These are phyloP conservation scores for Ranitomeya imitator DNA, from an alignment of 2,113 vertebrate genomes.

Conservation along the genomic window DNA sequence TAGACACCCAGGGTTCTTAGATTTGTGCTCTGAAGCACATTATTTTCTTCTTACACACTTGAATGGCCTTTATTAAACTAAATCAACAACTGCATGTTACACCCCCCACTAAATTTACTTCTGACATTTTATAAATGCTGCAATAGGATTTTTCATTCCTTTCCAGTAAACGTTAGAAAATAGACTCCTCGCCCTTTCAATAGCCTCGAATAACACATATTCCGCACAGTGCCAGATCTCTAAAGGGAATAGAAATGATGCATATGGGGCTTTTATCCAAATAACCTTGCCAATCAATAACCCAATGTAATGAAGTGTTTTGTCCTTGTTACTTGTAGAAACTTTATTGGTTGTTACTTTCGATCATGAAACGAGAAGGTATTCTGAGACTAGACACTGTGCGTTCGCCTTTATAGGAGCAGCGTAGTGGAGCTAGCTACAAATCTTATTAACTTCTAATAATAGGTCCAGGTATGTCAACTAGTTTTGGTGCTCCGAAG, in stretches of 20 bases:
- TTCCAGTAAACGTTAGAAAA: conserved; percentile 18
- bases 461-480: conserved; percentile 17
- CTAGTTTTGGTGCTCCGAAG: conserved; percentile 5
- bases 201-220: background rate
- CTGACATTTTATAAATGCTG: background rate
- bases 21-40: conserved; percentile 35
- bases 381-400: background rate
- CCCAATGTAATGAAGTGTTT: conserved; percentile 11
- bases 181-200: conserved; percentile 5
- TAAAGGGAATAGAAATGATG: conserved; percentile 22
- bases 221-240: conserved; percentile 4
- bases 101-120: background rate
- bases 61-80: conserved; percentile 13
- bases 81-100: background rate
- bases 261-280: conserved; percentile 8
- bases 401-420: background rate
- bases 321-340: conserved; percentile 15
- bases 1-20: conserved; percentile 13
- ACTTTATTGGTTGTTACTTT: conserved; percentile 7
- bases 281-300: conserved; percentile 19
- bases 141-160: background rate
- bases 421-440: background rate
- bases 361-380: background rate
- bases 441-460: conserved; percentile 19
- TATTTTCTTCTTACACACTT: conserved; percentile 40